phyloP scores from a whole-genome alignment of 2,888 invertebrate genomes.

The Orthosia cruda region DNA sequence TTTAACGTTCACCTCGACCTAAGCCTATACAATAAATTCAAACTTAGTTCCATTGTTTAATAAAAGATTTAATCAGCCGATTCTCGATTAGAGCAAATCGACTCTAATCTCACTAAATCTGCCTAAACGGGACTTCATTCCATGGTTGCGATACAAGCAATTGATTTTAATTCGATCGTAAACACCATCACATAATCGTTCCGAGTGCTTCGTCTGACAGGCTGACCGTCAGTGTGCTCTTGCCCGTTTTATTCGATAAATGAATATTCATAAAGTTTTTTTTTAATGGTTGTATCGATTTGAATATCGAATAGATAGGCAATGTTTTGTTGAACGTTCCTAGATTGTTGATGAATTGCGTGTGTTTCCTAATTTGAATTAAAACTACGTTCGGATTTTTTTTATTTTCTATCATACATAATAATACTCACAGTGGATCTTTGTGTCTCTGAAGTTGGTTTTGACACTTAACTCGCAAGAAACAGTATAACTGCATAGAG shows the following conservation, averaged over 20 bases:
- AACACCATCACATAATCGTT: conserved; percentile 86
- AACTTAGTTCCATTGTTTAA: conserved; percentile 44
- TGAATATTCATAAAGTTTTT: conserved; percentile 74
- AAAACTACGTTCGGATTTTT: conserved; percentile 2
- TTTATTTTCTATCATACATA: background rate
- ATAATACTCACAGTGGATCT: too few relatives aligned
- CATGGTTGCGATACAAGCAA: conserved; percentile 78
- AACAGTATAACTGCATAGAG: too few relatives aligned
- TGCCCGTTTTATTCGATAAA: conserved; percentile 62
- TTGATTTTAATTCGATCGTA: conserved; percentile 89
- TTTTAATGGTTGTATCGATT: conserved; percentile 55
- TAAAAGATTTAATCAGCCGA: conserved; percentile 54
- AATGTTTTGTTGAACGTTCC: conserved; percentile 26
- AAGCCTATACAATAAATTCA: conserved; percentile 17
- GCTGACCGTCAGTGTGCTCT: conserved; percentile 62
- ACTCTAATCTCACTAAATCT: conserved; percentile 76
- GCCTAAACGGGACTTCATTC: conserved; percentile 72
- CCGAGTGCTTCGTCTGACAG: conserved; percentile 76
- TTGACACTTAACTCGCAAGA: too few relatives aligned
- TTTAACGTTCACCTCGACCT: too few relatives aligned
- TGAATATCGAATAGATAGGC: conserved; percentile 63
- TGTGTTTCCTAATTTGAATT: conserved; percentile 42
- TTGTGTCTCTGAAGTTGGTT: too few relatives aligned
- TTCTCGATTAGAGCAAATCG: conserved; percentile 71
- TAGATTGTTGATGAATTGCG: conserved; percentile 27